Conservation (phyloP, 2,797 vertebrate genomes). For the Argya squamiceps region DNA sequence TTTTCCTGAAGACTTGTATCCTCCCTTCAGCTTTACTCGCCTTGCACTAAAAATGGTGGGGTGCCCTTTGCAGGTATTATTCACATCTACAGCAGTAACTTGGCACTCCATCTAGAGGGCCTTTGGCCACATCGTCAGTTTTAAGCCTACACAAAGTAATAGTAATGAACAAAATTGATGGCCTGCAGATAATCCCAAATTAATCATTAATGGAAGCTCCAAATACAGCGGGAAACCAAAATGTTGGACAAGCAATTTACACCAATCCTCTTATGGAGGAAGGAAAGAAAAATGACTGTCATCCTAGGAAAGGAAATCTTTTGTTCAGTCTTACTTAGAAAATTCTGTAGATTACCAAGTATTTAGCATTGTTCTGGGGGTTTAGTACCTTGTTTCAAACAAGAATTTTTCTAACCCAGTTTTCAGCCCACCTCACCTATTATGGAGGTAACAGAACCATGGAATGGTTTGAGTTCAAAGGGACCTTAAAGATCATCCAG, state of each 20-base stretch:
- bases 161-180: neutral
- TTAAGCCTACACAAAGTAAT: neutral
- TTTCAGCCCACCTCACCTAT: neutral
- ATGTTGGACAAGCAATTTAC: neutral
- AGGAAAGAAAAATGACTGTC: neutral
- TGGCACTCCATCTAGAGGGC: neutral
- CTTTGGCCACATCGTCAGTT: neutral
- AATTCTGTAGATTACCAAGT: neutral
- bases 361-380: neutral
- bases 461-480: neutral
- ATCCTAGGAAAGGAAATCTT: neutral
- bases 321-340: neutral
- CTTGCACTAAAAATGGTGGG: neutral
- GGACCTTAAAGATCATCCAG: neutral
- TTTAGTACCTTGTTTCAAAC: neutral
- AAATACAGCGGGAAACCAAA: neutral
- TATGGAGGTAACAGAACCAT: accelerated
- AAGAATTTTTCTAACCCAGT: neutral
- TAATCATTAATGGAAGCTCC: neutral
- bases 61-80: neutral
- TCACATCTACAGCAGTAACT: neutral
- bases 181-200: neutral
- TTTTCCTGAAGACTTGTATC: neutral
- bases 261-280: neutral
- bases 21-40: neutral